Percentiles rank a stretch among this genome's conserved stretches.
These are phyloP conservation scores for Poliocrania exsul DNA, from an alignment of 2,797 vertebrate species.

Conservation along the genomic window DNA sequence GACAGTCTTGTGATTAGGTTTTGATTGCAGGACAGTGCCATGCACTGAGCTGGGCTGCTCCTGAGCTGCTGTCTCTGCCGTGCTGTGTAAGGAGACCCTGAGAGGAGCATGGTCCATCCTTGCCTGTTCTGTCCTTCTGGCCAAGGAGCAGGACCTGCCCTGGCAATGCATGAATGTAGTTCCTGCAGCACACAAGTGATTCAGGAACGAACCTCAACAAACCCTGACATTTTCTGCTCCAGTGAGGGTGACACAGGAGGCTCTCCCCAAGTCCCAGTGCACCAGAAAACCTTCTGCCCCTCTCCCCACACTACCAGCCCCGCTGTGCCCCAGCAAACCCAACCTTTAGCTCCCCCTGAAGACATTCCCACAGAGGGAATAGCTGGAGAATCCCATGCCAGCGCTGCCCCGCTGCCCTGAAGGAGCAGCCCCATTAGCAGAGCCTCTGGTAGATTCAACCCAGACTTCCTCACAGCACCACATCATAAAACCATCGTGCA, in stretches of 20 bases:
- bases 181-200: not conserved
- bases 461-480: conserved; percentile 68
- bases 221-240: not conserved
- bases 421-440: conserved; percentile 36
- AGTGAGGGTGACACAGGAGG: not conserved
- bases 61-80: not conserved
- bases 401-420: not conserved
- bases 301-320: not conserved
- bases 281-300: not conserved
- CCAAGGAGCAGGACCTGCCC: not conserved
- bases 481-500: conserved; percentile 70
- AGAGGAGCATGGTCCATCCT: not conserved
- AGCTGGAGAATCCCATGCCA: not conserved
- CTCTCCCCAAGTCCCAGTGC: not conserved
- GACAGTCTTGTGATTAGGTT: not conserved
- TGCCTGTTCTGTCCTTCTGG: not conserved
- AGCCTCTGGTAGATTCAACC: conserved; percentile 37
- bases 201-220: not conserved
- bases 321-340: not conserved
- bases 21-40: not conserved
- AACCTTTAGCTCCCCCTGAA: not conserved
- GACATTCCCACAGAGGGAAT: not conserved
- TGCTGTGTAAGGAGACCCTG: accelerated
- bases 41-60: not conserved
- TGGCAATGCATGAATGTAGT: accelerated